These are phyloP conservation scores for Ischnus inquisitorius DNA, from an alignment of 2,888 invertebrate species.

Conservation along the genomic window DNA sequence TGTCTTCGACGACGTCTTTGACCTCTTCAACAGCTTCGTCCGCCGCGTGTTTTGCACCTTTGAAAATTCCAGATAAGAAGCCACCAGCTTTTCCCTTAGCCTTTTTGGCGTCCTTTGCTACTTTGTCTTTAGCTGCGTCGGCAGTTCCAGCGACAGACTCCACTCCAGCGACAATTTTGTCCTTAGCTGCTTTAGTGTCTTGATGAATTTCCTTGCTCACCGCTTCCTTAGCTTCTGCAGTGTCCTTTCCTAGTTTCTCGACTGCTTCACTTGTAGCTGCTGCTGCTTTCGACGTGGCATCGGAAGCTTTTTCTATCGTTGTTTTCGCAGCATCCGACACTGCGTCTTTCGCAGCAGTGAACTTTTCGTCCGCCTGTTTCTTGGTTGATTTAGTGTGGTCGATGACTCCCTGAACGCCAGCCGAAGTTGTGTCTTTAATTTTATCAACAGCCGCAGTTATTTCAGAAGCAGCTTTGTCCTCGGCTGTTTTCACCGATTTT, in stretches of 20 bases:
- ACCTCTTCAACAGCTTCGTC: conserved; percentile 67
- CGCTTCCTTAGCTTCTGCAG: conserved; percentile 80
- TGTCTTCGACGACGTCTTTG: conserved; percentile 82
- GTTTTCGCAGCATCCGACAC: conserved; percentile 85
- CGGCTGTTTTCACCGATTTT: conserved; percentile 63
- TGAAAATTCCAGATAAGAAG: conserved; percentile 72
- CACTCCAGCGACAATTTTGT: conserved; percentile 67
- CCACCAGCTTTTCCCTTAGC: conserved; percentile 67
- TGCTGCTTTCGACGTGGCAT: conserved; percentile 85
- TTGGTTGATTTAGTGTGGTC: conserved; percentile 60
- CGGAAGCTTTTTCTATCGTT: conserved; percentile 84
- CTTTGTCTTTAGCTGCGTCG: conserved; percentile 61
- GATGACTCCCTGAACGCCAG: conserved; percentile 35
- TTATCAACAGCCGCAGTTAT: conserved; percentile 51
- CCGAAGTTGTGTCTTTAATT: conserved; percentile 46
- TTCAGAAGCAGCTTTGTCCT: conserved; percentile 41
- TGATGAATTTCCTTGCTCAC: conserved; percentile 85
- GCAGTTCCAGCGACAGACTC: conserved; percentile 46
- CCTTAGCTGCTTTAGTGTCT: conserved; percentile 81
- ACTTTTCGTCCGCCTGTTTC: conserved; percentile 47
- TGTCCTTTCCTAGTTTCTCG: conserved; percentile 51
- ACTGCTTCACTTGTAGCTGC: conserved; percentile 85
- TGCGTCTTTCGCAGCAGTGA: conserved; percentile 56
- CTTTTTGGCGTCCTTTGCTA: conserved; percentile 61
- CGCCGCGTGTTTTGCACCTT: conserved; percentile 69